Evolutionary conservation across 2,113 vertebrate genomes (phyloP), one percentile per base, ranked within the genome.

Genomic region (Chelonoidis abingdonii): DNA sequence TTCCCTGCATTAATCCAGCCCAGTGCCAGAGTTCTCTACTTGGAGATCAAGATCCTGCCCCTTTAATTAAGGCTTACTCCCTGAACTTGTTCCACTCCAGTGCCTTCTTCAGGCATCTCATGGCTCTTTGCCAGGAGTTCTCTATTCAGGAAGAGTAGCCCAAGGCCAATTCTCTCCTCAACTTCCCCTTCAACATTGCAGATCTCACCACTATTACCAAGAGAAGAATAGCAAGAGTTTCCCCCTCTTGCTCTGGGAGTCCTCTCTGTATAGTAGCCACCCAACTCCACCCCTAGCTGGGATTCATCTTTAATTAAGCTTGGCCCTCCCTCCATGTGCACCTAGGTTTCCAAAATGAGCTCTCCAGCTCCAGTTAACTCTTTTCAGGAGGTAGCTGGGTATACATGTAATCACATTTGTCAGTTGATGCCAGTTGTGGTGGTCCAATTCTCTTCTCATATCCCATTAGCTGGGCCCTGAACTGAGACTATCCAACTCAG

Each of bases 401-500:
- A 7, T 69, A 17, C 35, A 69, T 9, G 19, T 19, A n/a, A 72
- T 72, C 65, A 78, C 22, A 14, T 41, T 25, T 25, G 24, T 78
- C 75, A 27, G 22, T 27, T 78, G 41, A 44, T 78, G 41, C 12
- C 13, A 13, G 41, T 27, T 44, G 41, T 47, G 11, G 0, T 47
- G 31, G 80, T 22, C 16, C 1, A 54, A 65, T 1, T 69, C 80
- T 38, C 21, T 54, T 54, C 25, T 86, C 65, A 29, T 89, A 80
- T 76, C 49, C 47, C 76, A 80, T 22, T 6, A 69, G 27, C 25
- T 85, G 10, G 12, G n/a, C 65, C 52, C 21, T 0, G 44, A 25
- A 49, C 19, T 0, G 0, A 54, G 31, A 8, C 41, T 59, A 0
- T 59, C 50, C n/a, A 38, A 3, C 49, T 83, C 4, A 44, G 10